These are phyloP conservation scores for zebrafish (Danio rerio) DNA, from an alignment of 2,113 vertebrate species.

Conservation along the genomic window GRCz12tu NC_133198.1:30191501-30192000, in stretches of 20 bases:
- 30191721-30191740: conserved; percentile 55
- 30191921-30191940: conserved; percentile 31
- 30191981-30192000: conserved; percentile 35
- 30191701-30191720: conserved; percentile 72
- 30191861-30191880: conserved; percentile 39
- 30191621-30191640: neutral
- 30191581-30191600: too few relatives aligned
- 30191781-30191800: conserved; percentile 55
- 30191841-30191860: conserved; percentile 44
- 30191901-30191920: neutral
- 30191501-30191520: conserved; percentile 49
- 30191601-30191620: neutral
- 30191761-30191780: conserved; percentile 67
- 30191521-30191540: conserved; percentile 50
- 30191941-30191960: conserved; percentile 28
- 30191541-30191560: conserved; percentile 45
- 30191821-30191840: conserved; percentile 71
- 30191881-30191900: conserved; percentile 11
- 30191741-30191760: conserved; percentile 62
- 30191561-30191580: neutral
- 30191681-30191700: conserved; percentile 62
- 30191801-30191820: conserved; percentile 60
- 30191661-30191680: conserved; percentile 16
- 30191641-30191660: neutral
- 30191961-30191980: neutral